Percentiles rank a stretch among this genome's conserved stretches.
These are phyloP conservation scores for Euthynnus affinis DNA, from an alignment of 2,797 vertebrate species.

Conservation along the genomic window DNA sequence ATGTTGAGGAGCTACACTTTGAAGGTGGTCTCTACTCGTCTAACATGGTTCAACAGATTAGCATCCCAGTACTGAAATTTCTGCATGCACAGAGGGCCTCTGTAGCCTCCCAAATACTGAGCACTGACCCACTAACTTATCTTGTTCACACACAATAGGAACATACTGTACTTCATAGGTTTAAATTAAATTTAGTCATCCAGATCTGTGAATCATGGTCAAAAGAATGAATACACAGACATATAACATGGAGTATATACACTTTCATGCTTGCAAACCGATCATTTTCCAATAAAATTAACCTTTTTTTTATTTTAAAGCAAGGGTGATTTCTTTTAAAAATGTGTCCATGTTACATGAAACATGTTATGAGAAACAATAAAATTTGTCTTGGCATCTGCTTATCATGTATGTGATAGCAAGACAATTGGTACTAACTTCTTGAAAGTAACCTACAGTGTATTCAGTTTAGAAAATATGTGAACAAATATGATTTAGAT, in stretches of 20 bases:
- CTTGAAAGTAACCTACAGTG: neutral
- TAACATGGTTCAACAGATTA: neutral
- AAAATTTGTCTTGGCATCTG: neutral
- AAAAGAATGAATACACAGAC: neutral
- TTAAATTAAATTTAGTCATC: neutral
- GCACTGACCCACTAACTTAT: neutral
- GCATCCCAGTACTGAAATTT: neutral
- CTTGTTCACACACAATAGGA: conserved; percentile 3
- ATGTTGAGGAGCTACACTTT: conserved; percentile 26
- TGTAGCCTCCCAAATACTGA: neutral
- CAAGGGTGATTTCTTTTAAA: neutral
- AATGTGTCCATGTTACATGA: too few relatives aligned
- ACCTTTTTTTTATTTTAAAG: neutral
- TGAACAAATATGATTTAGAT: conserved; percentile 22
- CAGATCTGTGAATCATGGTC: neutral
- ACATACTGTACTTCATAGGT: neutral
- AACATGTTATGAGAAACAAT: too few relatives aligned
- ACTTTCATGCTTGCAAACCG: fast-evolving
- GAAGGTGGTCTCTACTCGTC: conserved; percentile 16
- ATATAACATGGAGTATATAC: neutral
- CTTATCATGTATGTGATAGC: neutral
- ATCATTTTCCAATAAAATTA: neutral
- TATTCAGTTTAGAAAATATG: conserved; percentile 8
- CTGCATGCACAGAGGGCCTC: neutral
- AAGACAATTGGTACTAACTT: neutral